Evolutionary conservation across 2,113 vertebrate species (phyloP), one percentile per base, ranked within the genome.

Genomic region (Sigmodon hispidus): DNA sequence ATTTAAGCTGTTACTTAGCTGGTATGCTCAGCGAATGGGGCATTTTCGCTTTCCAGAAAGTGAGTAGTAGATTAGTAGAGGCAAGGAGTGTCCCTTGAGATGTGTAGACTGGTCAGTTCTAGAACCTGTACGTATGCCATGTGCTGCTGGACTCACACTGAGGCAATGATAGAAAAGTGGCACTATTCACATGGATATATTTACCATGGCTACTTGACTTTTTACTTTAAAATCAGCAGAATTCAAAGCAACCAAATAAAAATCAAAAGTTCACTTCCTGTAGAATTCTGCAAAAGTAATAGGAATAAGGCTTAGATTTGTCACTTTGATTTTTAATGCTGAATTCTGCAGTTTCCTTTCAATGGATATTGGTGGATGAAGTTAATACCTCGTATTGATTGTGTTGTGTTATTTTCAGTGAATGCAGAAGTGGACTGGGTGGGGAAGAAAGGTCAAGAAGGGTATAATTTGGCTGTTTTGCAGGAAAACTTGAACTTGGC

Each of bases 401-500:
- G 96, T 36, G 17, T 59, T 92, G 22, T 59, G 13, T 84, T 93
- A 52, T 88, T 96, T 93, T 94, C 87, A 92, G 52, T 80, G 84
- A 96, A 90, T 67, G 85, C 26, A 92, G 67, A 94, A 89, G 63
- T 89, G 90, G 16, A 89, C 31, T 69, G 40, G 72, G 72, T 52
- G 67, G 59, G 73, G 50, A 45, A 85, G 50, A 91, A 95, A 95
- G 63, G 45, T 93, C 75, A 94, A 96, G 65, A 96, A 94, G 75
- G 95, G 36, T 89, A 17, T 96, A 88, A 96, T 91, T 92, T 96
- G 95, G 80, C 94, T 97, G 45, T 97, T 90, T 98, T 24, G 2
- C 98, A 99, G 99, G 99, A 99, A 98, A 99, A 99, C 97, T 98
- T 99, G 97, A 99, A 99, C 97, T 96, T 99, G 99, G 99, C 99